phyloP scores from a whole-genome alignment of 2,888 invertebrate species.

The Nyleta sp. region DNA sequence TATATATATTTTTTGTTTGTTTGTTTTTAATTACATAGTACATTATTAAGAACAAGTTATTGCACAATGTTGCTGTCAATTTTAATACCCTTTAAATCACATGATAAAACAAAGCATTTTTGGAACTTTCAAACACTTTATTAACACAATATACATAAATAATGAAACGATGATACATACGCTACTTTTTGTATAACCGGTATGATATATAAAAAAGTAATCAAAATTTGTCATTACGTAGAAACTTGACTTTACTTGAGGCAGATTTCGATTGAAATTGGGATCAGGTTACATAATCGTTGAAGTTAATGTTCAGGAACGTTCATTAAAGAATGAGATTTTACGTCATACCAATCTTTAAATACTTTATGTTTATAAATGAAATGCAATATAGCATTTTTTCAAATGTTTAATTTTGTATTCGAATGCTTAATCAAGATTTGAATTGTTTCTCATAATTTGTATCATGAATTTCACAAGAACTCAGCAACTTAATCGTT shows the following conservation, averaged over 20 bases:
- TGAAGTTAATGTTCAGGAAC: too few relatives aligned
- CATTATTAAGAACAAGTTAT: constrained; percentile 34
- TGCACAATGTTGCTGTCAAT: constrained; percentile 46
- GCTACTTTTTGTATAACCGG: background rate
- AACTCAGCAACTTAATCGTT: constrained; percentile 11
- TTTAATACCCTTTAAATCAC: constrained; percentile 44
- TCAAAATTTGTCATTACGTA: background rate
- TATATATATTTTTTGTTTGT: constrained; percentile 1
- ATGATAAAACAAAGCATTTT: constrained; percentile 34
- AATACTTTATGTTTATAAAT: too few relatives aligned
- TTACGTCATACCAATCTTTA: too few relatives aligned
- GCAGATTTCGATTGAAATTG: too few relatives aligned
- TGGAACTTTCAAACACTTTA: constrained; percentile 45
- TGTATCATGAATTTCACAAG: background rate
- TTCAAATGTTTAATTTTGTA: too few relatives aligned
- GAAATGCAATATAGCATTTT: too few relatives aligned
- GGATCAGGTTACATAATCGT: too few relatives aligned
- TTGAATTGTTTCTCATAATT: background rate
- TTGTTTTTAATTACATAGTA: constrained; percentile 32
- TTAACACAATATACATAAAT: constrained; percentile 48
- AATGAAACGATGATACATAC: constrained; percentile 26
- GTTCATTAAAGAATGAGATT: too few relatives aligned
- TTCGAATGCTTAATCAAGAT: background rate
- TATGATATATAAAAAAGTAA: constrained; percentile 5
- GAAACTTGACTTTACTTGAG: too few relatives aligned